Percentiles rank a stretch among this genome's conserved stretches.
These are phyloP conservation scores for Sebastes goodei DNA, from an alignment of 2,797 vertebrate species.

Conservation along the genomic window DNA sequence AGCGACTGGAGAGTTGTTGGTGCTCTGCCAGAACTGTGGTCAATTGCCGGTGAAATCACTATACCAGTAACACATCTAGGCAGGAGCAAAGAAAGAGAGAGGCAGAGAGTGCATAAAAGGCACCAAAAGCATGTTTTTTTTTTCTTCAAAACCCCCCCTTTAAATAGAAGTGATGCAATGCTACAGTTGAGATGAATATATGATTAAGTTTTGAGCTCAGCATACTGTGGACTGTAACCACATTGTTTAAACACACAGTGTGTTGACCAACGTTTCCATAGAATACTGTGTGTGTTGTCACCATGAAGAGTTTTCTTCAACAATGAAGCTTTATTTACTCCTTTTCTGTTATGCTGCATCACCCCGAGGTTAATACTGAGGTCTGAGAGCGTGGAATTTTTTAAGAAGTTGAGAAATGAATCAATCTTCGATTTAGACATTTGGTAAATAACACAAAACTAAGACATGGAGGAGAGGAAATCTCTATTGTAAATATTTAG, in stretches of 20 bases:
- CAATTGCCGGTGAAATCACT: constrained; percentile 77
- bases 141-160: background rate
- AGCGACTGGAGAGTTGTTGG: constrained; percentile 49
- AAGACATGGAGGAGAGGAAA: constrained; percentile 37
- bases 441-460: constrained; percentile 28
- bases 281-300: constrained; percentile 3
- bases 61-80: constrained; percentile 54
- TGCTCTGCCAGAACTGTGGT: constrained; percentile 68
- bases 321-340: background rate
- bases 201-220: background rate
- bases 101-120: constrained; percentile 12
- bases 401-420: background rate
- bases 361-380: background rate
- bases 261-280: constrained; percentile 1
- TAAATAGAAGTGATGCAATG: background rate
- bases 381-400: background rate
- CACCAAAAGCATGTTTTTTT: background rate
- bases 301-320: background rate
- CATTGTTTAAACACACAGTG: background rate
- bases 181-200: background rate
- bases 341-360: background rate
- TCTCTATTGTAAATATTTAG: constrained; percentile 70
- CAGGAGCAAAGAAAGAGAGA: constrained; percentile 9
- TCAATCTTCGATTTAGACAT: background rate
- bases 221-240: background rate